Conservation (phyloP, 1,140 invertebrate genomes). For the Mizuhopecten yessoensis region DNA sequence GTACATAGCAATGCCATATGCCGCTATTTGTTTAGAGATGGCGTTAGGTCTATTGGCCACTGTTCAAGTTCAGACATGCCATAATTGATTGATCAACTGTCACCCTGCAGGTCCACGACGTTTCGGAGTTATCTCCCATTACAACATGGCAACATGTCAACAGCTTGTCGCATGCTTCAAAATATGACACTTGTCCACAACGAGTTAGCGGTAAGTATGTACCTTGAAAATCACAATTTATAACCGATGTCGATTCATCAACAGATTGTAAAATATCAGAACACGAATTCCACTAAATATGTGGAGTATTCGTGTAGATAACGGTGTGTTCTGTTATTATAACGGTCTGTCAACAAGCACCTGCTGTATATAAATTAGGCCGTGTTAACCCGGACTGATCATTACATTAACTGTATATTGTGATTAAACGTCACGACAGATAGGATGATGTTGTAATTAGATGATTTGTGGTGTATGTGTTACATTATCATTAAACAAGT, state of each 20-base stretch:
- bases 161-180: not conserved
- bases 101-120: not conserved
- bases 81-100: not conserved
- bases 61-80: not conserved
- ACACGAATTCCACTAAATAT: not conserved
- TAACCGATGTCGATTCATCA: not conserved
- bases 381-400: not conserved
- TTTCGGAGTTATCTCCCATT: not conserved
- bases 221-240: not conserved
- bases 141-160: slow-evolving; percentile 38
- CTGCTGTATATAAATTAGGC: not conserved
- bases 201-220: not conserved
- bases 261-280: not conserved
- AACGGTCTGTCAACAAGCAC: too few species aligned
- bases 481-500: too few species aligned
- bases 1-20: not conserved
- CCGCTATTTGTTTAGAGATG: not conserved
- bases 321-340: not conserved
- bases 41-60: not conserved
- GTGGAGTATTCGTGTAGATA: not conserved
- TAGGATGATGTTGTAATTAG: too few species aligned
- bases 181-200: slow-evolving; percentile 6
- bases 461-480: too few species aligned
- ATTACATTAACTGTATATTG: too few species aligned
- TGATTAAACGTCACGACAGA: too few species aligned